Conservation (phyloP, 2,888 invertebrate genomes). For the Penaeus monodon region DNA sequence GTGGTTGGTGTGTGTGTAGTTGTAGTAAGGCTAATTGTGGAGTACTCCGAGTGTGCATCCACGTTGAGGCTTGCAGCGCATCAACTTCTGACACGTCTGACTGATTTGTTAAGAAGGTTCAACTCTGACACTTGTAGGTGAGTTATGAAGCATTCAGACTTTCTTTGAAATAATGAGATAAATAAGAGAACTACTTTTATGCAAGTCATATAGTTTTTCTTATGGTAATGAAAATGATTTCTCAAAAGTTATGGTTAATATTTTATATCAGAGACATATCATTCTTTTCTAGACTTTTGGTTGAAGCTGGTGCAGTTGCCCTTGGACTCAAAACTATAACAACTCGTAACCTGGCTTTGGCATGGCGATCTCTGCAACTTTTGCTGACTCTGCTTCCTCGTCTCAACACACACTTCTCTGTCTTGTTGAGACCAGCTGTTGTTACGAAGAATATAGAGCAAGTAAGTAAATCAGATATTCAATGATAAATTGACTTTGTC, state of each 20-base stretch:
- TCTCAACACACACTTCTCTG: constrained; percentile 77
- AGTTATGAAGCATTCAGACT: constrained; percentile 66
- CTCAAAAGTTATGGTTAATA: neutral
- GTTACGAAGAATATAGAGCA: constrained; percentile 60
- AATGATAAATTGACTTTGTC: too few relatives aligned
- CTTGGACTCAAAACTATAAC: constrained; percentile 94
- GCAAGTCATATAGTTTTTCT: too few relatives aligned
- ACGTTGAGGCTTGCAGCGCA: constrained; percentile 61
- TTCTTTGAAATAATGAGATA: too few relatives aligned
- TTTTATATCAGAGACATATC: neutral
- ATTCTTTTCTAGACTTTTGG: constrained; percentile 85
- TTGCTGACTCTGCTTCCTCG: constrained; percentile 69
- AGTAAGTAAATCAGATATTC: constrained; percentile 25
- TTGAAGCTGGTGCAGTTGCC: constrained; percentile 96
- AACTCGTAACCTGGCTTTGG: constrained; percentile 90
- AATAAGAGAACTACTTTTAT: too few relatives aligned
- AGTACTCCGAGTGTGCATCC: constrained; percentile 63
- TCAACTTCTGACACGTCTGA: constrained; percentile 57
- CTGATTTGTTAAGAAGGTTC: constrained; percentile 69
- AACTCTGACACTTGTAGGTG: constrained; percentile 70
- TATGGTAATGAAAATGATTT: too few relatives aligned
- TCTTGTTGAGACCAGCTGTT: constrained; percentile 46
- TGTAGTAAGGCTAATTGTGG: constrained; percentile 62
- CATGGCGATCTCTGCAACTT: constrained; percentile 85
- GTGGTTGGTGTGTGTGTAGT: constrained; percentile 63